phyloP scores from a whole-genome alignment of 2,113 vertebrate genomes.

The Monopterus albus region DNA sequence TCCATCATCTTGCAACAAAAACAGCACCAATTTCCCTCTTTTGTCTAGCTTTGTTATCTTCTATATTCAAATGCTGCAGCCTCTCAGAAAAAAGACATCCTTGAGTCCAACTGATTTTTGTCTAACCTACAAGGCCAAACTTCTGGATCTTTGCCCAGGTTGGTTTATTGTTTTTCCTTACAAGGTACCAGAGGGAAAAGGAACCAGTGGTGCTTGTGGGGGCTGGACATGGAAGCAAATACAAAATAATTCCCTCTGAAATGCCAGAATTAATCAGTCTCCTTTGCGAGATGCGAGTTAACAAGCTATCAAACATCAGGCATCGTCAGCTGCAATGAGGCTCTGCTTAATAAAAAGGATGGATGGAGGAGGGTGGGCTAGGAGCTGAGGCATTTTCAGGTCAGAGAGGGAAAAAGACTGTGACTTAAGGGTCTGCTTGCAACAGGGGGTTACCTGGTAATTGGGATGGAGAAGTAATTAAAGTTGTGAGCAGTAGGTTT shows the following conservation, averaged over 20 bases:
- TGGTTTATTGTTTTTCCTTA: slow-evolving; percentile 1
- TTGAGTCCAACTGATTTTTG: slow-evolving; percentile 49
- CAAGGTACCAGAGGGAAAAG: slow-evolving; percentile 9
- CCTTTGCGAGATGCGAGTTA: slow-evolving; percentile 59
- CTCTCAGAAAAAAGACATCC: slow-evolving; percentile 45
- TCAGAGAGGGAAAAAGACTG: slow-evolving; percentile 34
- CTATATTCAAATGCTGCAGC: slow-evolving; percentile 34
- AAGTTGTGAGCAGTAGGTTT: slow-evolving; percentile 16
- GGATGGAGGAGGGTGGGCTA: slow-evolving; percentile 14
- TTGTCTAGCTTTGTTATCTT: slow-evolving; percentile 36
- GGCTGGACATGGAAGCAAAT: slow-evolving; percentile 48
- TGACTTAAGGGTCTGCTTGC: slow-evolving; percentile 28
- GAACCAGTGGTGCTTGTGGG: slow-evolving; percentile 11
- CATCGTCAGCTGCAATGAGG: slow-evolving; percentile 29
- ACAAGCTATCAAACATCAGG: slow-evolving; percentile 69
- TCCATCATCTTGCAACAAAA: slow-evolving; percentile 9
- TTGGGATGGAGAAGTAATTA: slow-evolving; percentile 62
- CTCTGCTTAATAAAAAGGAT: slow-evolving; percentile 52
- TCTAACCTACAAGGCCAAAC: slow-evolving; percentile 34
- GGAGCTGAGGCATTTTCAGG: slow-evolving; percentile 43
- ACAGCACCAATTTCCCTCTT: slow-evolving; percentile 10
- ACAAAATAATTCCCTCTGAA: slow-evolving; percentile 66
- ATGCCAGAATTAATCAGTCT: slow-evolving; percentile 67
- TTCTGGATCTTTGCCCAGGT: slow-evolving; percentile 33
- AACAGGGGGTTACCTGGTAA: slow-evolving; percentile 61